Evolutionary conservation across 1,140 invertebrate species (phyloP).

Genomic region (Ridgeia piscesae): DNA sequence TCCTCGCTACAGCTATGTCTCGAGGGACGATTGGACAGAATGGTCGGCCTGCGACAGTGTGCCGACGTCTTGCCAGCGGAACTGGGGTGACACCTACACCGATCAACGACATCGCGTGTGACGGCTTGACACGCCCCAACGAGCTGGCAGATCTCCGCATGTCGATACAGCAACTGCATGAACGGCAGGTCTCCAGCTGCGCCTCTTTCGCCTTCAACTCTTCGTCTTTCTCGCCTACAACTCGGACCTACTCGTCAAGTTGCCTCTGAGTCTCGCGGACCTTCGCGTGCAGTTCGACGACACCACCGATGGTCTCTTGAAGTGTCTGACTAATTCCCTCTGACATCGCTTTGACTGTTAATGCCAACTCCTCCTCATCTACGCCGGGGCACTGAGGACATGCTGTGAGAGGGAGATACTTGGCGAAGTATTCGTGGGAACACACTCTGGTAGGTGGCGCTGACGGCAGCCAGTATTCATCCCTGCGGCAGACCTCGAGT

Average conservation of each 20-base stretch:
- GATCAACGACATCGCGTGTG: too few relatives aligned
- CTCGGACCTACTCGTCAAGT: too few relatives aligned
- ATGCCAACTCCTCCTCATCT: neutral
- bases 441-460: neutral
- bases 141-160: too few relatives aligned
- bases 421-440: neutral
- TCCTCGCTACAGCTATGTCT: too few relatives aligned
- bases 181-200: too few relatives aligned
- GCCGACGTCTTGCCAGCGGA: too few relatives aligned
- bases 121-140: too few relatives aligned
- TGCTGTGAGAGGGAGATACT: neutral
- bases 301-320: conserved; percentile 13
- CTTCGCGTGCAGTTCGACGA: conserved; percentile 13
- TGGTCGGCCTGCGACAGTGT: too few relatives aligned
- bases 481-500: conserved; percentile 15
- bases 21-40: too few relatives aligned
- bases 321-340: neutral
- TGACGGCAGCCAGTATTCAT: neutral
- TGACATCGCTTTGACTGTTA: conserved; percentile 13
- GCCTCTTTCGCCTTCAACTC: neutral
- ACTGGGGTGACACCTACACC: too few relatives aligned
- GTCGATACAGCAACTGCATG: too few relatives aligned
- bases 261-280: too few relatives aligned
- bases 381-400: neutral
- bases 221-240: conserved; percentile 6